These are phyloP conservation scores for Acrossocheilus wenchowensis DNA, from an alignment of 2,797 vertebrate species.

Conservation along the genomic window DNA sequence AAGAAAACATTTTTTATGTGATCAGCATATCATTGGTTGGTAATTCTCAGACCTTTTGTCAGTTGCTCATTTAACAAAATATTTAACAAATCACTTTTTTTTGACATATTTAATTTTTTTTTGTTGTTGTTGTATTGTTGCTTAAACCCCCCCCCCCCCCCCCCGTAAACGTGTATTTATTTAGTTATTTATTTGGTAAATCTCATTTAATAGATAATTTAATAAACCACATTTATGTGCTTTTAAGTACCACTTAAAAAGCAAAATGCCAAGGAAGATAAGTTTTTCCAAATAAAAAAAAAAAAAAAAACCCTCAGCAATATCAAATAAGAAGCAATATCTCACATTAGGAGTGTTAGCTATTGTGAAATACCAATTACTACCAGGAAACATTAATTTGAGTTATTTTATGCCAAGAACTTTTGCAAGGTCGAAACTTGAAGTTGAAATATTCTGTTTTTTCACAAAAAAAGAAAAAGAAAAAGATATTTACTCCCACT, in stretches of 20 bases:
- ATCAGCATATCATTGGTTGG: not conserved
- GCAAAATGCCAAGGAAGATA: not conserved
- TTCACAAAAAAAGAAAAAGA: too few species aligned
- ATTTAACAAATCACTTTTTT: not conserved
- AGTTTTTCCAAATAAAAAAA: not conserved
- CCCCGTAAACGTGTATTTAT: not conserved
- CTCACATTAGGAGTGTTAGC: not conserved
- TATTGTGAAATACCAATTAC: not conserved
- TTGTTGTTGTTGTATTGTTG: not conserved
- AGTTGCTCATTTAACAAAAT: not conserved
- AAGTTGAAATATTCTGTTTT: too few species aligned
- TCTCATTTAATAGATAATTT: not conserved
- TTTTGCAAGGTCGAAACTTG: not conserved
- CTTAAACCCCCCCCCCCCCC: not conserved
- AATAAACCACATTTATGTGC: not conserved
- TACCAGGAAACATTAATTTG: not conserved
- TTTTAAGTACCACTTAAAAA: not conserved
- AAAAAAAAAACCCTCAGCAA: not conserved
- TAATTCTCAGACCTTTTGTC: not conserved
- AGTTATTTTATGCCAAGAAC: not conserved
- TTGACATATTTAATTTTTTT: not conserved
- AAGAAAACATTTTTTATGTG: not conserved
- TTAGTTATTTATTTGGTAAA: not conserved
- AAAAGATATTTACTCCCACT: too few species aligned
- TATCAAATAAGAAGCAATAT: not conserved